Base-by-base conservation (phyloP, 1,140 invertebrate species). In the Drosophila varians region DNA sequence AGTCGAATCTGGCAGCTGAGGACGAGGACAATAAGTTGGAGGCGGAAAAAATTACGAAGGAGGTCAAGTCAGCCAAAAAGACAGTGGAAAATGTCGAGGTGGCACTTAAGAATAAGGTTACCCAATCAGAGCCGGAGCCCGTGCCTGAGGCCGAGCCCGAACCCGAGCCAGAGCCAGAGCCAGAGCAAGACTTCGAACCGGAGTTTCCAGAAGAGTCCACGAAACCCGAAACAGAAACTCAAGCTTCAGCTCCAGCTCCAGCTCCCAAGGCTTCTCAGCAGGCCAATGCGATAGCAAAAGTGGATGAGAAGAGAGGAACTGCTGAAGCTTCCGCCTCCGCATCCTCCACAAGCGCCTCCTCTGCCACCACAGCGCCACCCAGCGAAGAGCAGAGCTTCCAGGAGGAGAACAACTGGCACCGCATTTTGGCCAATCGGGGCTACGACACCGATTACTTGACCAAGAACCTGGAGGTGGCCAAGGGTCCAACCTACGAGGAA, bases 391-490 rank as follows among this genome's bases (percentile, higher is more conserved):
- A 28, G 28, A 11, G n/a, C 16, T 45, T 55, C 16, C 36, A 38
- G 11, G 26, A 49, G 14, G 62, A 65, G 1, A 26, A 65, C 12
- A 56, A 34, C 21, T 87, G 82, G 82, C 55, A 70, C 12, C 45
- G 70, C 5, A 16, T 88, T 26, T 28, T 87, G 46, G 82, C 83
- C 54, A 87, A 79, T 11, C 76, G 86, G 4, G 82, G 82, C 19
- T 87, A 88, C 5, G 77, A 87, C 19, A 68, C 77, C 31, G 79
- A 87, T 1, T 88, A 72, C 14, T 40, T 87, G 7, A 56, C 64
- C 16, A 61, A 75, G 28, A 46, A 60, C 2, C 34, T 82, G 6
- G 55, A 69, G 12, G 11, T 82, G 28, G 3, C 54, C 3, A 82
- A 62, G 47, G 7, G 26, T 0, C n/a, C 2, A 1, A 18, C 26